These are phyloP conservation scores for Pteria penguin DNA, from an alignment of 2,888 invertebrate genomes.

Conservation along the genomic window DNA sequence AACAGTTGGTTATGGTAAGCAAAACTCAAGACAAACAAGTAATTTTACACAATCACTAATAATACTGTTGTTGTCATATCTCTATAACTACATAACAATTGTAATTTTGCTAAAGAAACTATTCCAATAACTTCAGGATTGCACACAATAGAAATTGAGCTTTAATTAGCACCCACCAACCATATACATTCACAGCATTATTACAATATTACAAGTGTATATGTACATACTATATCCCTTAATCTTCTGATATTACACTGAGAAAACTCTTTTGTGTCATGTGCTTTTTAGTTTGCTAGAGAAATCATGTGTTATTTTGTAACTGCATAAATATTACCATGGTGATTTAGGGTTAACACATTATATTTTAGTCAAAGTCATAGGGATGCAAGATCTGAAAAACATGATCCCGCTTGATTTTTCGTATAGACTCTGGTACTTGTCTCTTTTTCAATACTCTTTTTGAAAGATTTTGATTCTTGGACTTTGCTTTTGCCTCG, in stretches of 20 bases:
- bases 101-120: no score
- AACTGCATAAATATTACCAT: no score
- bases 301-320: no score
- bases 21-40: not conserved
- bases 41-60: not conserved
- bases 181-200: no score
- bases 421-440: slow-evolving; percentile 61
- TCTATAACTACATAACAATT: no score
- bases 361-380: slow-evolving; percentile 42
- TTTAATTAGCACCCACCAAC: slow-evolving; percentile 14
- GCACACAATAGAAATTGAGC: not conserved
- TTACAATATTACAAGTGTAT: no score
- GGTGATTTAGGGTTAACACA: no score
- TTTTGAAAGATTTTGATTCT: slow-evolving; percentile 40
- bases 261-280: no score
- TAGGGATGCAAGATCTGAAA: slow-evolving; percentile 66
- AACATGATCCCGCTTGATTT: slow-evolving; percentile 62
- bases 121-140: no score
- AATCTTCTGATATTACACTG: no score
- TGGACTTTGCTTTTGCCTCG: slow-evolving; percentile 20
- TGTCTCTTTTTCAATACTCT: slow-evolving; percentile 50
- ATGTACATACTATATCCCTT: no score
- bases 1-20: not conserved
- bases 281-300: no score
- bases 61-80: not conserved